Conservation (phyloP, 2,888 invertebrate genomes). For the Chloroclysta siterata region DNA sequence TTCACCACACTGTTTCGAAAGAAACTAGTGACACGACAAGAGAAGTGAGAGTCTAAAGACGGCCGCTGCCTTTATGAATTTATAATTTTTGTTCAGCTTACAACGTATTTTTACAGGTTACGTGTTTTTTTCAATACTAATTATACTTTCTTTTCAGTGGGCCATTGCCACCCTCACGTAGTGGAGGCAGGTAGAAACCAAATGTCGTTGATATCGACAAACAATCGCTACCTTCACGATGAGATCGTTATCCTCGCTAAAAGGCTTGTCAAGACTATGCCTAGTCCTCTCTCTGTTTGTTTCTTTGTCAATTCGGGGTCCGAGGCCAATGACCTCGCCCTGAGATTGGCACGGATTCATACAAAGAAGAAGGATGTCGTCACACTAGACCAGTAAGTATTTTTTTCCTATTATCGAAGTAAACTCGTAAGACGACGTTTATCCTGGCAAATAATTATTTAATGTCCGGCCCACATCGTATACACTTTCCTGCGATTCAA, state of each 20-base stretch:
- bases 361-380: slow-evolving; percentile 96
- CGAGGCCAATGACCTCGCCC: slow-evolving; percentile 98
- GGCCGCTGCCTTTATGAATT: too few relatives aligned
- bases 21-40: too few relatives aligned
- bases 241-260: slow-evolving; percentile 96
- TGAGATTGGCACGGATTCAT: slow-evolving; percentile 94
- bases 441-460: slow-evolving; percentile 11
- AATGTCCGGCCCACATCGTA: neutral
- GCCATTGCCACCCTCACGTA: slow-evolving; percentile 98
- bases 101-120: too few relatives aligned
- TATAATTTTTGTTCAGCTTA: too few relatives aligned
- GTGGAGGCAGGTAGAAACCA: slow-evolving; percentile 96
- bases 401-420: slow-evolving; percentile 24
- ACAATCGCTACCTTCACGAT: slow-evolving; percentile 98
- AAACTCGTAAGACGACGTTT: neutral
- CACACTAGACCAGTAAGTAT: slow-evolving; percentile 97
- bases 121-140: too few relatives aligned
- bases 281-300: slow-evolving; percentile 94
- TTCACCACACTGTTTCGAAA: too few relatives aligned
- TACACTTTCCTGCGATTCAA: too few relatives aligned
- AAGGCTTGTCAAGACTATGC: slow-evolving; percentile 92
- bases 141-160: slow-evolving; percentile 87
- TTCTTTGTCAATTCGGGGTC: slow-evolving; percentile 99
- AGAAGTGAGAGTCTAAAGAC: too few relatives aligned
- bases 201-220: slow-evolving; percentile 96